Evolutionary conservation across 2,888 invertebrate genomes (phyloP), one percentile per base, ranked within the genome.

Genomic region (Drosophila villosipedis): DNA sequence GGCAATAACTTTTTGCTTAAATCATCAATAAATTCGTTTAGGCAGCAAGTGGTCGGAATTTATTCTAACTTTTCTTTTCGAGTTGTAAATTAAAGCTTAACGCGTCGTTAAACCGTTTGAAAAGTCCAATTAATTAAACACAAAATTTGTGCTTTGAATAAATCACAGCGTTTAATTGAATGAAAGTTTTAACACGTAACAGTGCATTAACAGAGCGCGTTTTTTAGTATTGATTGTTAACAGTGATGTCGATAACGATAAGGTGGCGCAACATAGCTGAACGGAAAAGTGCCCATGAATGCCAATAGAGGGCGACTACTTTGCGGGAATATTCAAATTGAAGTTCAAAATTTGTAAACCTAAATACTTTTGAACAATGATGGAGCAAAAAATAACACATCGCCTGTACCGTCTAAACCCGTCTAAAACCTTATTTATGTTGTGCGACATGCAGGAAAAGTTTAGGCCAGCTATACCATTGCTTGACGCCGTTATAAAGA

Each of bases 381-480:
- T 84, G 89, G 16, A 35, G 0, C 73, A 49, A 31, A 41, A 52
- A 0, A 12, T 58, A 0, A 37, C 37, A 16, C 53, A 65, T 1
- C 6, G 54, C 1, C 72, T 90, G 1, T 84, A 83, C 31, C 91
- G 82, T 9, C 66, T 92, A 1, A 49, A 82, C 30, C 94, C 94
- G 0, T 91, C 94, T 28, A 95, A 94, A 80, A 96, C 96, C 0
- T 96, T 95, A 0, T 95, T 98, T 78, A 94, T 98, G 60, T 92
- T 97, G 60, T 97, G 97, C 91, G 98, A 98, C 84, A 94, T 98
- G 30, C 98, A 98, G 92, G 96, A 97, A 91, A 95, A 95, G 66
- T 97, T 97, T 90, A 93, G 96, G 4, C 95, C 95, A 6, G 95
- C 94, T n/a, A 95, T 97, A 75, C 94, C 95, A 79, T 94, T 96